Percentiles rank a stretch among this genome's conserved stretches.
These are phyloP conservation scores for Phlogophora meticulosa DNA, from an alignment of 2,888 invertebrate species.

Conservation along the genomic window DNA sequence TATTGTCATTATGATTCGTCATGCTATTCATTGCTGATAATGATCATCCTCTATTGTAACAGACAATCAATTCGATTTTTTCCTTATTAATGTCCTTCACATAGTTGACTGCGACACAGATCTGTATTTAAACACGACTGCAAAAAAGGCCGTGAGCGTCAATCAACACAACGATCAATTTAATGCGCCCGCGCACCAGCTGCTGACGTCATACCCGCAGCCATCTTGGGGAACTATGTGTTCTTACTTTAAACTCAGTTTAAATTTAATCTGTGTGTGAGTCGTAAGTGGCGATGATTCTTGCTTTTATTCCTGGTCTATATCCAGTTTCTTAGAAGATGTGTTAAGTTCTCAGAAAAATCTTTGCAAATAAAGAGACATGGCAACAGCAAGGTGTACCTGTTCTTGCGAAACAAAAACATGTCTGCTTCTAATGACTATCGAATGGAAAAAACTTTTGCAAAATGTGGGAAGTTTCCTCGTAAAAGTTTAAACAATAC, in stretches of 20 bases:
- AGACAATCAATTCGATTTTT: constrained; percentile 44
- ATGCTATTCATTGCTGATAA: constrained; percentile 42
- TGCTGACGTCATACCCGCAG: constrained; percentile 74
- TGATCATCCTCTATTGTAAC: constrained; percentile 48
- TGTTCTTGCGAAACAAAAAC: constrained; percentile 46
- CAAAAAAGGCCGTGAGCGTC: constrained; percentile 81
- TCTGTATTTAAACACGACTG: constrained; percentile 59
- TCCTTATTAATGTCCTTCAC: constrained; percentile 54
- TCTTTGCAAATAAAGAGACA: constrained; percentile 20
- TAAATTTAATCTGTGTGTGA: constrained; percentile 60
- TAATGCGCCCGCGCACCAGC: constrained; percentile 72
- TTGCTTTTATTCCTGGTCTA: constrained; percentile 36
- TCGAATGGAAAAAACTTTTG: constrained; percentile 22
- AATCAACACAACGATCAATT: constrained; percentile 81
- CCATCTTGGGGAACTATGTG: constrained; percentile 73
- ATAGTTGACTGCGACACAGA: constrained; percentile 58
- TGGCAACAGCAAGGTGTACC: constrained; percentile 18
- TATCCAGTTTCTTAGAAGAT: constrained; percentile 24
- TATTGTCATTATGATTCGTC: constrained; percentile 34
- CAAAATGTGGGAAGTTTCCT: constrained; percentile 33
- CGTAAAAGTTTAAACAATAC: constrained; percentile 37
- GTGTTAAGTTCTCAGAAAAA: constrained; percentile 18
- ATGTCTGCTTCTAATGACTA: constrained; percentile 31
- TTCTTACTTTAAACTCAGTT: constrained; percentile 52
- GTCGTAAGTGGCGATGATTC: constrained; percentile 28